phyloP scores from a whole-genome alignment of 2,113 vertebrate genomes.

The Cettia cetti region DNA sequence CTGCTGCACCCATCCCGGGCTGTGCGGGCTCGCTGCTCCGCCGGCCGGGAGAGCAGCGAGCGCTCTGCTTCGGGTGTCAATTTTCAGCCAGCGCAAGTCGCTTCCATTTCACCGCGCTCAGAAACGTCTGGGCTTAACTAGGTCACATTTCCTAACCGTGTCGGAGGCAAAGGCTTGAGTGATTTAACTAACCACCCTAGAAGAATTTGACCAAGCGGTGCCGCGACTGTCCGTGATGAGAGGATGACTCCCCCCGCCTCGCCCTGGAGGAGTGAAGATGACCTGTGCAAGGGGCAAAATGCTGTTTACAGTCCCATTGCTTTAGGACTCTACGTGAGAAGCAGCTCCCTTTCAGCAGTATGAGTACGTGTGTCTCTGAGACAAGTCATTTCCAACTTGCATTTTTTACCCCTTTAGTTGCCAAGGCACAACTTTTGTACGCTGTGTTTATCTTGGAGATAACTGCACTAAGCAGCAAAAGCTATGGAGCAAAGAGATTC shows the following conservation, averaged over 20 bases:
- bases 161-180: slow-evolving; percentile 57
- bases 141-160: slow-evolving; percentile 71
- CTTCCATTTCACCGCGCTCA: slow-evolving; percentile 65
- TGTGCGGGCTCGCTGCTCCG: not conserved
- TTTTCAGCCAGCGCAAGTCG: slow-evolving; percentile 67
- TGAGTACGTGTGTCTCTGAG: accelerated
- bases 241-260: not conserved
- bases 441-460: accelerated
- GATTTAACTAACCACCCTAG: slow-evolving; percentile 53
- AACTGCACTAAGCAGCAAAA: not conserved
- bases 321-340: not conserved
- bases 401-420: not conserved
- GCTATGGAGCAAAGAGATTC: not conserved
- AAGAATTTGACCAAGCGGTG: slow-evolving; percentile 50
- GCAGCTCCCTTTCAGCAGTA: not conserved
- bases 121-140: slow-evolving; percentile 71
- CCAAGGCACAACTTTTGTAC: not conserved
- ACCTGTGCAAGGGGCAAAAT: not conserved
- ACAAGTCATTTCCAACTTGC: not conserved
- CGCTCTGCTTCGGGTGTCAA: slow-evolving; percentile 70
- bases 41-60: slow-evolving; percentile 21
- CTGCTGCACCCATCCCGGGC: accelerated
- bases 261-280: not conserved
- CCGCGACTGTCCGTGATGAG: not conserved
- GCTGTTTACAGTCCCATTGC: not conserved